phyloP scores from a whole-genome alignment of 2,113 vertebrate genomes.

The Octodon degus region DNA sequence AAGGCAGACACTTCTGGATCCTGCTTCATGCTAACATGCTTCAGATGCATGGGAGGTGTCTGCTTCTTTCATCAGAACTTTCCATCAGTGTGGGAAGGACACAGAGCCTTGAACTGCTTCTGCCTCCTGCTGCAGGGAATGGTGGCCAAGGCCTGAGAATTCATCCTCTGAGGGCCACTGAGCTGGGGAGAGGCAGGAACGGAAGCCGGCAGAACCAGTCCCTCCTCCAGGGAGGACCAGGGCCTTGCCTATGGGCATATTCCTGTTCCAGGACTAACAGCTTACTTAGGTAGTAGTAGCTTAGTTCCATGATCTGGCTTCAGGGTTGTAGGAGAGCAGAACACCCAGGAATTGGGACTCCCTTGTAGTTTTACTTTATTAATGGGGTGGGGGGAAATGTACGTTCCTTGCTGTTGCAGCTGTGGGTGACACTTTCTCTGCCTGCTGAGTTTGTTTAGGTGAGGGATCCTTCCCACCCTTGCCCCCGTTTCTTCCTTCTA shows the following conservation, averaged over 20 bases:
- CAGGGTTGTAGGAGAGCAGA: not conserved
- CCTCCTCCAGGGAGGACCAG: not conserved
- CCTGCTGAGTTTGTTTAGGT: not conserved
- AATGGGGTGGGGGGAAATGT: not conserved
- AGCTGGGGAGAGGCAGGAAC: not conserved
- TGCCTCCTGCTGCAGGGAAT: not conserved
- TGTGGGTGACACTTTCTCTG: not conserved
- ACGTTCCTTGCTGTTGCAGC: not conserved
- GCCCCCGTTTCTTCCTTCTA: not conserved
- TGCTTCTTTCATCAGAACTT: not conserved
- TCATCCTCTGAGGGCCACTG: not conserved
- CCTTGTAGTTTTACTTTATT: not conserved
- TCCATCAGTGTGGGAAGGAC: not conserved
- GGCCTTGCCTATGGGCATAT: not conserved
- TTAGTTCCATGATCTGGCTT: not conserved
- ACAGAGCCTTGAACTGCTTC: not conserved
- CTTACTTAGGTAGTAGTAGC: not conserved
- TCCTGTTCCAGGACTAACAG: not conserved
- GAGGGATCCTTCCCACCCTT: not conserved
- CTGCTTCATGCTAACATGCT: not conserved
- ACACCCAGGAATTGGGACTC: not conserved
- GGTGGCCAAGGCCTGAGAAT: not conserved
- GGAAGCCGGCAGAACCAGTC: accelerated
- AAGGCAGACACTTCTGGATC: not conserved
- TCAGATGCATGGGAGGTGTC: too few species aligned